Conservation (phyloP, 2,113 vertebrate species). For the Triplophysa siluroides region DNA sequence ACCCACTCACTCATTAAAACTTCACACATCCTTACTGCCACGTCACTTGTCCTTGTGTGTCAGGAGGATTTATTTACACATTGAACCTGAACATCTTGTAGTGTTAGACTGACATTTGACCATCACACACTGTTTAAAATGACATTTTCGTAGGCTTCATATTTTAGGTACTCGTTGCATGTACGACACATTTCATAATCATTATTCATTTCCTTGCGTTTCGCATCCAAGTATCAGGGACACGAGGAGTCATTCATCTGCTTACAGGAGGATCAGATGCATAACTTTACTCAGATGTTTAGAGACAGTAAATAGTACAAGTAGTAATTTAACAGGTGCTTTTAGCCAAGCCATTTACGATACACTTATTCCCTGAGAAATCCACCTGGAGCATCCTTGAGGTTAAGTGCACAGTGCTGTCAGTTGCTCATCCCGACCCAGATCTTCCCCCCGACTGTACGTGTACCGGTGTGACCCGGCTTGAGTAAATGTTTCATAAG, state of each 20-base stretch:
- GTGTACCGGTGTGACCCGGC: no score
- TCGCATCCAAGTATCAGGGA: not conserved
- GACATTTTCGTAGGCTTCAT: not conserved
- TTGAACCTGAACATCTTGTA: not conserved
- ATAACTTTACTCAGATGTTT: not conserved
- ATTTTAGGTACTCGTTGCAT: no score
- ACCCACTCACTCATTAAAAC: conserved; percentile 2
- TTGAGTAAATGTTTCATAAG: not conserved
- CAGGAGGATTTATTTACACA: not conserved
- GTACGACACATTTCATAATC: no score
- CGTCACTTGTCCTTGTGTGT: not conserved
- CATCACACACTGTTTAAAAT: not conserved
- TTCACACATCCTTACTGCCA: not conserved
- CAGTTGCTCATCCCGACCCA: no score
- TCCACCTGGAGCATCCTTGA: not conserved
- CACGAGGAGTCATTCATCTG: not conserved
- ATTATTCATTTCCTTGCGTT: not conserved
- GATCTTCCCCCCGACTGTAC: not conserved
- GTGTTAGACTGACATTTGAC: not conserved
- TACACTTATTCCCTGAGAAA: not conserved
- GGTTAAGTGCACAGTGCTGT: not conserved
- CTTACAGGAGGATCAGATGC: not conserved
- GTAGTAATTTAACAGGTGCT: not conserved
- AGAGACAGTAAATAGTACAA: no score
- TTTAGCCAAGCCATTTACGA: not conserved